Percentiles rank a stretch among this genome's conserved stretches.
Conservation (phyloP, 2,888 invertebrate genomes). For the Mythimna albipuncta region DNA sequence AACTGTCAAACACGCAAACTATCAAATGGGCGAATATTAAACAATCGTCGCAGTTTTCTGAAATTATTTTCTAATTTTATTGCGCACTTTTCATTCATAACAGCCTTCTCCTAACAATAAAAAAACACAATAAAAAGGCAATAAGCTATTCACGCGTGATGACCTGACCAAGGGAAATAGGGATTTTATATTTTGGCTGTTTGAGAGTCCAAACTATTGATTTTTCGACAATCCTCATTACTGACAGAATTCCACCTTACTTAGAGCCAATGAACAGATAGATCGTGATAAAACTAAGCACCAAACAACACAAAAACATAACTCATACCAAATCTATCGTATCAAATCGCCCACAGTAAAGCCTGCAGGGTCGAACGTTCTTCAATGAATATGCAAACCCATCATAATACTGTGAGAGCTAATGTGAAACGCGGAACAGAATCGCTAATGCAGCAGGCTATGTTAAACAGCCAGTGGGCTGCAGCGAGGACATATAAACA, state of each 20-base stretch:
- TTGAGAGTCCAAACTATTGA: too few relatives aligned
- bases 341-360: slow-evolving; percentile 15
- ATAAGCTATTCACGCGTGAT: too few relatives aligned
- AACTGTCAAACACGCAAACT: too few relatives aligned
- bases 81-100: too few relatives aligned
- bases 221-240: not conserved
- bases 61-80: too few relatives aligned
- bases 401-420: slow-evolving; percentile 79
- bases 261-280: not conserved
- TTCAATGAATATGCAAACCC: slow-evolving; percentile 76
- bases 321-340: not conserved
- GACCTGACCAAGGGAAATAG: too few relatives aligned
- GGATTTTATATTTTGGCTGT: too few relatives aligned
- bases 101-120: too few relatives aligned
- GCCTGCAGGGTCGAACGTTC: slow-evolving; percentile 61
- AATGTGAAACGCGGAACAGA: slow-evolving; percentile 81
- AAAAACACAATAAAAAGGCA: too few relatives aligned
- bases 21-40: too few relatives aligned
- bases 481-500: slow-evolving; percentile 1
- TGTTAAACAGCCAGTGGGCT: slow-evolving; percentile 72
- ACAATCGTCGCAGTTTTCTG: too few relatives aligned
- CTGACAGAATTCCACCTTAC: too few relatives aligned
- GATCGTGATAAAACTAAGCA: not conserved
- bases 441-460: slow-evolving; percentile 30
- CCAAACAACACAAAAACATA: not conserved